phyloP scores from a whole-genome alignment of 2,888 invertebrate species.

The Cephus rjabovi region DNA sequence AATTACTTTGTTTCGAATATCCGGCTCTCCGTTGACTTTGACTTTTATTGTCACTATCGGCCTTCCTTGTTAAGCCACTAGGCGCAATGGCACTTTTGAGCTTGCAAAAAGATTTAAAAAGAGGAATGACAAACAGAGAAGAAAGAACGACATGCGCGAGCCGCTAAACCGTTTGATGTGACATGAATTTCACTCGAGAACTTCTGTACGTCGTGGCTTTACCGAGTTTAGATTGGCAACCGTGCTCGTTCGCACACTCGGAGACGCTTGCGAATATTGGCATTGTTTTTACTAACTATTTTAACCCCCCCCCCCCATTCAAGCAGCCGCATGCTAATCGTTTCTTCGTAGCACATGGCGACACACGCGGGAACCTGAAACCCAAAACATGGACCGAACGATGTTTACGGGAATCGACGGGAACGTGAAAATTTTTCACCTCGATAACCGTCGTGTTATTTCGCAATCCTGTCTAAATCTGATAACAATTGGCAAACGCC shows the following conservation, averaged over 20 bases:
- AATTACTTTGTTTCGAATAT: neutral
- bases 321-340: neutral
- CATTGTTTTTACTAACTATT: neutral
- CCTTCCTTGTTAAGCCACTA: neutral
- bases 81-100: neutral
- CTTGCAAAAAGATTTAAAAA: neutral
- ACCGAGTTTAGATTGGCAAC: neutral
- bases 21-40: neutral
- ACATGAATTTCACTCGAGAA: neutral
- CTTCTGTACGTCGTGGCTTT: neutral
- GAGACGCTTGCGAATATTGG: neutral
- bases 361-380: neutral
- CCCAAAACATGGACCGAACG: neutral
- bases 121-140: neutral
- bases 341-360: neutral
- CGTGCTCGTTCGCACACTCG: neutral
- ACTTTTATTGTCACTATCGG: neutral
- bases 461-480: neutral
- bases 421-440: neutral
- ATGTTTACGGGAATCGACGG: neutral
- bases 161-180: neutral
- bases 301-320: neutral
- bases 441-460: neutral
- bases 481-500: neutral
- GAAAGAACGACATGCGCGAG: neutral